Evolutionary conservation across 2,113 vertebrate genomes (phyloP), one percentile per base, ranked within the genome.

Genomic region (Donacobius atricapilla): DNA sequence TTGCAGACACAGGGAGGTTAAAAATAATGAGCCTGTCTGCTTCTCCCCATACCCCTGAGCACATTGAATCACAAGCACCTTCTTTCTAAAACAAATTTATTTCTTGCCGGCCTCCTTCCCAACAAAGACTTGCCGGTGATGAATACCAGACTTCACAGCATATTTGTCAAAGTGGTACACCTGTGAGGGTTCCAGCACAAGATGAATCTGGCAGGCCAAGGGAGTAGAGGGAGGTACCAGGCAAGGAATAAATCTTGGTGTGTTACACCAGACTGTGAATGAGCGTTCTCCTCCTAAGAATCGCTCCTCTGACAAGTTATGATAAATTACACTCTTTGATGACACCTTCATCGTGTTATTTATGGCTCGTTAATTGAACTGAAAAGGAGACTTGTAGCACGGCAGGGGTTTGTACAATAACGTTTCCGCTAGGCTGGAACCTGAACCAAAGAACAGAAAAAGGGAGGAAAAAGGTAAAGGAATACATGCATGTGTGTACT

Each of bases 281-380:
- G 98, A 99, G 97, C 87, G 45, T 97, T 98, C 97, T 98, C 97
- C 95, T 98, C 98, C 97, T 89, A 91, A 98, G 98, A 98, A 98
- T 98, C 39, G 60, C 96, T 98, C 96, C 96, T 96, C 97, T 99
- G 99, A 99, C 98, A 99, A 98, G 98, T 97, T 97, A 97, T 99
- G 99, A 99, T 99, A 98, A 99, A 99, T 99, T 98, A 98, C 96
- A 95, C 97, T 98, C 98, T 98, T 98, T 98, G 99, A 99, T 99
- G 99, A 99, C 99, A 99, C 99, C 98, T 99, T 99, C 99, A 99
- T 99, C 98, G 98, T 98, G 99, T 99, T 99, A 99, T 99, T 99
- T 99, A 99, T 99, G 99, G 99, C 98, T 99, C 99, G 99, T 99
- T 99, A 99, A 99, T 99, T 99, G 99, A 99, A 99, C 98, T 97